Evolutionary conservation across 2,888 invertebrate genomes (phyloP).

Genomic region (Palloptera scutellata): DNA sequence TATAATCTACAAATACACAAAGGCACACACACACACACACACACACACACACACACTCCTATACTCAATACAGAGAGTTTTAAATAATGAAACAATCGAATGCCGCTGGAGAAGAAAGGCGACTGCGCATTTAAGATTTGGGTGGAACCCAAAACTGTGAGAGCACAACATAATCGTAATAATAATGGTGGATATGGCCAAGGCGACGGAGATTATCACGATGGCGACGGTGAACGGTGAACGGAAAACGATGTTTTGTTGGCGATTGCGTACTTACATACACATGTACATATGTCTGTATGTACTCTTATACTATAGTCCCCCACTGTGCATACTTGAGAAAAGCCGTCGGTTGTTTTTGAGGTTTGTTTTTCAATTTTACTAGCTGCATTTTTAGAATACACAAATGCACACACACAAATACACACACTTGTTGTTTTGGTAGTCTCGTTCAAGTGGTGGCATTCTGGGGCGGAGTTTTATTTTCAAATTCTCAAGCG

Average conservation of each 20-base stretch:
- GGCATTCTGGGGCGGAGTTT: conserved; percentile 54
- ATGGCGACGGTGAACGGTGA: too few species aligned
- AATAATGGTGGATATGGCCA: conserved; percentile 12
- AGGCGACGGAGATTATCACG: neutral
- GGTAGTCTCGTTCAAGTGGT: conserved; percentile 3
- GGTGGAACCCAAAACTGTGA: conserved; percentile 49
- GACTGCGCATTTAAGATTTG: conserved; percentile 48
- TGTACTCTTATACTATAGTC: too few species aligned
- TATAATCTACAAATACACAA: neutral
- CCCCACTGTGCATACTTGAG: neutral
- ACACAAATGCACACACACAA: neutral
- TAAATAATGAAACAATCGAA: conserved; percentile 14
- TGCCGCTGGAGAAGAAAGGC: conserved; percentile 17
- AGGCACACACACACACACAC: neutral
- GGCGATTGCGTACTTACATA: too few species aligned
- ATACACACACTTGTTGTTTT: neutral
- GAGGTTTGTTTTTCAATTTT: too few species aligned
- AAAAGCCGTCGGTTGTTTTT: neutral
- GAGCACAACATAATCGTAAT: conserved; percentile 4
- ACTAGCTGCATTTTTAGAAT: too few species aligned
- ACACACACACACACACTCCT: neutral
- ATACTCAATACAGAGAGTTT: neutral
- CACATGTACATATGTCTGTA: too few species aligned
- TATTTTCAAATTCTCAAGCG: conserved; percentile 18
- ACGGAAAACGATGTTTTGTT: too few species aligned